Conservation (phyloP, 2,888 invertebrate genomes). For the Acleris cristana region DNA sequence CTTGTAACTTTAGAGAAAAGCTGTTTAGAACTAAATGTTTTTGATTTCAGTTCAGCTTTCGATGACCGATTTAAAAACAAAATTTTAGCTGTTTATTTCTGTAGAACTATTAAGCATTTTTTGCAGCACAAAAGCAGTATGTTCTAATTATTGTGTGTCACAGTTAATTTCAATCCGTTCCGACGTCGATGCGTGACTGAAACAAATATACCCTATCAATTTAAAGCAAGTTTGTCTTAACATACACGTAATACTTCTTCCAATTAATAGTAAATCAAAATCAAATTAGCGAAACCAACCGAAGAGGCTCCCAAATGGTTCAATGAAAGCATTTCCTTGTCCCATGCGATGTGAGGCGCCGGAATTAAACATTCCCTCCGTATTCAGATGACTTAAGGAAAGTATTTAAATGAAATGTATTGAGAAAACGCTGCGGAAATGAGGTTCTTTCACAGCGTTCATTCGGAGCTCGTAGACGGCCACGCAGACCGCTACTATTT, state of each 20-base stretch:
- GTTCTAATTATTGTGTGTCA: no score
- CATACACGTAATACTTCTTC: neutral
- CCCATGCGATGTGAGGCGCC: conserved; percentile 67
- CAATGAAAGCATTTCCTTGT: conserved; percentile 69
- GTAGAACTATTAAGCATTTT: no score
- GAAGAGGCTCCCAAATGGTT: conserved; percentile 41
- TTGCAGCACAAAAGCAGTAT: no score
- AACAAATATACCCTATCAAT: no score
- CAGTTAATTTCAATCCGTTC: no score
- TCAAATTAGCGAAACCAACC: conserved; percentile 14
- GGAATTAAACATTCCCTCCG: conserved; percentile 71
- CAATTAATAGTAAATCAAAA: conserved; percentile 10
- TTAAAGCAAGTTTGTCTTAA: no score
- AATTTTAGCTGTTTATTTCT: no score
- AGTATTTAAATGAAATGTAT: conserved; percentile 82
- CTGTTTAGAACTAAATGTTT: no score
- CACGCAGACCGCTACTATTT: conserved; percentile 61
- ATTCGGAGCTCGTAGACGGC: conserved; percentile 67
- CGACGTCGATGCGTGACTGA: no score
- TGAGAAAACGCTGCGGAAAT: conserved; percentile 79
- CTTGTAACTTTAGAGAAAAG: no score
- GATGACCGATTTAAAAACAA: no score
- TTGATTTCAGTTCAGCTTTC: no score
- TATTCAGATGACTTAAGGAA: conserved; percentile 67
- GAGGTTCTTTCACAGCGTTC: conserved; percentile 76